Evolutionary conservation across 2,888 invertebrate genomes (phyloP), one percentile per base, ranked within the genome.

Genomic region (Agrochola litura): DNA sequence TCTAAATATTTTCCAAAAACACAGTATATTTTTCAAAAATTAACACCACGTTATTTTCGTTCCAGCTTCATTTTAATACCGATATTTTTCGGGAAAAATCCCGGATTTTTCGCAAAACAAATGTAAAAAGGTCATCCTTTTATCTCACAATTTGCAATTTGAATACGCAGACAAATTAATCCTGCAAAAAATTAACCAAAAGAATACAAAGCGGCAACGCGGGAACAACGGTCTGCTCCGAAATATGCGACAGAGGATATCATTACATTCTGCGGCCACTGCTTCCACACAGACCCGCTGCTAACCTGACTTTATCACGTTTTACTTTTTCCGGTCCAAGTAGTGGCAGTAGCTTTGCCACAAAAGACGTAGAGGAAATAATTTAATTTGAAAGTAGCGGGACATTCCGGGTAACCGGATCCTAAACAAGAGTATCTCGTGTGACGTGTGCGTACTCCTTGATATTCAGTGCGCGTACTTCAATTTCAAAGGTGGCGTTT

Each of bases 121-220:
- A 92, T 90, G 88, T 90, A 91, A 93, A 94, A 94, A 93, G 94
- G 93, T 93, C 92, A 94, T 92, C 91, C 94, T 93, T 95, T 94
- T 94, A 95, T 95, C 92, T 93, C 94, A 92, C 93, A 94, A 95
- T 95, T 95, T 95, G 95, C 94, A 95, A 95, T 96, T 95, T 95
- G 95, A 95, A 96, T 96, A 94, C 95, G 94, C 94, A 95, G 95
- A 95, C 95, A 96, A 95, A 96, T 95, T 95, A 95, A 95, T 95
- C 94, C 94, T 86, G 91, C 91, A 92, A 95, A 95, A 95, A 96
- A 94, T 92, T 93, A 92, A 93, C 91, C 92, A 92, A 95, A 94
- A 94, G 92, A 93, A 94, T 92, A 94, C 92, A 94, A 93, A 93
- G 92, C 91, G 90, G 86, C 90, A 88, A 88, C 90, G 88, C 91